Conservation (phyloP, 2,113 vertebrate genomes). For the Tragelaphus buxtoni region DNA sequence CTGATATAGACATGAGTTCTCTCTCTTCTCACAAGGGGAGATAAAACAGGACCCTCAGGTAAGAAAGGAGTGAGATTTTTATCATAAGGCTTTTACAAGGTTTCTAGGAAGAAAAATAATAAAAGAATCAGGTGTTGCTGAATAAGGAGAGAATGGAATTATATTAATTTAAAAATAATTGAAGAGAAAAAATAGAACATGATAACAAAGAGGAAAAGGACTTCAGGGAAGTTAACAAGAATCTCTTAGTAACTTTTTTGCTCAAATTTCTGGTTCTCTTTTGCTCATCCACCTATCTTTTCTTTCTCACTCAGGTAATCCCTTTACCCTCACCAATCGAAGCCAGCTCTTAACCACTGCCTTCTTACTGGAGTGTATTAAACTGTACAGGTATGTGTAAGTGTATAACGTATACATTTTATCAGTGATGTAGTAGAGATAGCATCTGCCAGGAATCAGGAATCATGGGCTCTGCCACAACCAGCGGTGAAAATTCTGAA, state of each 20-base stretch:
- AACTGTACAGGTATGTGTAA: background rate
- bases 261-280: background rate
- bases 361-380: background rate
- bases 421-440: background rate
- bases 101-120: conserved; percentile 38
- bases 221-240: background rate
- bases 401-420: background rate
- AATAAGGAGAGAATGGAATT: background rate
- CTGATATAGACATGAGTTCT: background rate
- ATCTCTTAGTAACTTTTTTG: background rate
- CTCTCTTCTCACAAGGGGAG: background rate
- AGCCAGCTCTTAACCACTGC: background rate
- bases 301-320: background rate
- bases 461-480: background rate
- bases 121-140: background rate
- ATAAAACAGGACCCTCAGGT: background rate
- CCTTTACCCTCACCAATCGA: background rate
- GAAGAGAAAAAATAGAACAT: conserved; percentile 6
- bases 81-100: background rate
- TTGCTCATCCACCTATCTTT: background rate
- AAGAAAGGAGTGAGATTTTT: conserved; percentile 23
- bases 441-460: background rate
- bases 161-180: conserved; percentile 17
- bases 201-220: background rate
- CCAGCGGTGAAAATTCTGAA: background rate